These are phyloP conservation scores for Syrmaticus mikado DNA, from an alignment of 2,113 vertebrate genomes.

Conservation along the genomic window DNA sequence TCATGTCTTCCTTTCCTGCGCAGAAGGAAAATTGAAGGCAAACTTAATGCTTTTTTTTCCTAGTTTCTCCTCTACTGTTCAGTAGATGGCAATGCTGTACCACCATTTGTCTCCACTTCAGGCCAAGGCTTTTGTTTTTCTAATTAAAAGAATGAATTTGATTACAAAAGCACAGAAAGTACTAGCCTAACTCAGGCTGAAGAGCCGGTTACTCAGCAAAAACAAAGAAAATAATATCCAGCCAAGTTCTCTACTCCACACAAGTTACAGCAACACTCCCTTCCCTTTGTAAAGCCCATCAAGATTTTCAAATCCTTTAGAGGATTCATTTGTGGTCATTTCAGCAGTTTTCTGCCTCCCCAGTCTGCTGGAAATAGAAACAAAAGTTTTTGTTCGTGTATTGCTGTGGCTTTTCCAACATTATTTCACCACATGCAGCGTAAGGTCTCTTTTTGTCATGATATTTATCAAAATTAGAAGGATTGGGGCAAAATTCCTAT, in stretches of 20 bases:
- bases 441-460: background rate
- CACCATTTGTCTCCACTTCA: background rate
- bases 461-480: background rate
- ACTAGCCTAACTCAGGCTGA: background rate
- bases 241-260: background rate
- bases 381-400: background rate
- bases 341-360: background rate
- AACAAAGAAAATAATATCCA: background rate
- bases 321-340: background rate
- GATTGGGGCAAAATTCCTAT: background rate
- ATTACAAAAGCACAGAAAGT: background rate
- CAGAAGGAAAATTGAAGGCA: background rate
- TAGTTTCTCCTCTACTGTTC: background rate
- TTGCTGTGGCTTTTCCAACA: background rate
- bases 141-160: background rate
- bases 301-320: background rate
- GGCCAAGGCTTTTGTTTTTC: background rate
- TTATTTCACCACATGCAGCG: background rate
- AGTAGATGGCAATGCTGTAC: conserved; percentile 49
- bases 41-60: background rate
- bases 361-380: background rate
- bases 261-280: background rate
- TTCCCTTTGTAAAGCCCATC: background rate
- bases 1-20: background rate
- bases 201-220: background rate